Evolutionary conservation across 1,140 invertebrate genomes (phyloP), one percentile per base, ranked within the genome.

Genomic region (Lordiphosa stackelbergi): DNA sequence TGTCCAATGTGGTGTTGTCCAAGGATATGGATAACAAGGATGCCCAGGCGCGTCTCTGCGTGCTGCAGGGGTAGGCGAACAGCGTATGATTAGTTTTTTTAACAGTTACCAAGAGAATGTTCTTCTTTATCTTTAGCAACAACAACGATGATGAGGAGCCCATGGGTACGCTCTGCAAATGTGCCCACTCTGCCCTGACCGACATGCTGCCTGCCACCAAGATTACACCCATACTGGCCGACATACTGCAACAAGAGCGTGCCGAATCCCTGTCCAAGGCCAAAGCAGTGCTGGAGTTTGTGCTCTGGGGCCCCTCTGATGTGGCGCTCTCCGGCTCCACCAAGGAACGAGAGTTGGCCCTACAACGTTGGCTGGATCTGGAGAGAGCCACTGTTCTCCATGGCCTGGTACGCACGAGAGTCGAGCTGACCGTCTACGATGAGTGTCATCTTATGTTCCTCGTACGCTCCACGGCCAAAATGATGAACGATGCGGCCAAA

Each of bases 291-390:
- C 84, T 96, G 22, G 95, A 96, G 78, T 95, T 94, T 72, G 93
- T 93, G 58, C 88, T 97, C 2, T 97, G 95, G 94, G 95, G 95
- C 3, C 95, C 95, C 1, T 90, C 93, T 8, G 94, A 95, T 73
- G 91, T 93, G 1, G 90, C 91, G 0, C 88, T 94, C 8, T 91
- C 91, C 0, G 90, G 90, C 5, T 91, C 91, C 0, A 89, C 90
- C 0, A 90, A 91, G 22, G 93, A 94, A 58, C 89, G 93, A 3
- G 93, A 94, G 64, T 73, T 92, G 10, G 92, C 92, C 0, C 77
- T 95, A 2, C 94, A 95, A 71, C 90, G 94, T 38, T 96, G 95
- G 95, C 84, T 96, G 36, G 95, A 96, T 77, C 88, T 96, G 8
- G 94, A 95, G 81, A 89, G 95, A 13, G 95, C 95, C 2, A 95